Evolutionary conservation across 2,888 invertebrate genomes (phyloP).

Genomic region (Oligia latruncula): DNA sequence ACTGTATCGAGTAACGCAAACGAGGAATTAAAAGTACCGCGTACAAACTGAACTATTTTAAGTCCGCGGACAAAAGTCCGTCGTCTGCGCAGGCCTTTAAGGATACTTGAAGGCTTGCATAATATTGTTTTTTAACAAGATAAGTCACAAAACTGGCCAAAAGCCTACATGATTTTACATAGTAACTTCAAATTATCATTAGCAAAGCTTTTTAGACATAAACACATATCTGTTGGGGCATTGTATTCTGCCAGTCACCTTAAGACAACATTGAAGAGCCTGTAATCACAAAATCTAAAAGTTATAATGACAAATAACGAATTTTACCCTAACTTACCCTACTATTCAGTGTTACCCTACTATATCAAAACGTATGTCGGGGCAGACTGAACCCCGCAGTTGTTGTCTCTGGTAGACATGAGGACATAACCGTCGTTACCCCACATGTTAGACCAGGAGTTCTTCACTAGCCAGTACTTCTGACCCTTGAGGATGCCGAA

Average conservation of each 20-base stretch:
- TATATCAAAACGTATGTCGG: conserved; percentile 96
- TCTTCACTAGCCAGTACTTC: conserved; percentile 98
- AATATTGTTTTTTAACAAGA: background rate
- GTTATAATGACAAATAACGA: conserved; percentile 45
- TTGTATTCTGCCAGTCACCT: background rate
- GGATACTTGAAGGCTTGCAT: background rate
- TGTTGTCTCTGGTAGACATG: conserved; percentile 97
- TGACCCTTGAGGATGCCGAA: conserved; percentile 96
- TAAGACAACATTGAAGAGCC: background rate
- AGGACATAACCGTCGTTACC: conserved; percentile 98
- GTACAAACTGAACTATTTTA: too few relatives aligned
- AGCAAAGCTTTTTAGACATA: background rate
- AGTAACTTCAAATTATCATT: background rate
- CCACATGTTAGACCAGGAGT: conserved; percentile 99
- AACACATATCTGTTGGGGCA: background rate
- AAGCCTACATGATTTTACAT: background rate
- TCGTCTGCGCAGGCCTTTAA: too few relatives aligned
- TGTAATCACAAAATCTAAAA: background rate
- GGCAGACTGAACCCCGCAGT: conserved; percentile 96
- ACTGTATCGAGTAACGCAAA: too few relatives aligned
- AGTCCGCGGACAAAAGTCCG: too few relatives aligned
- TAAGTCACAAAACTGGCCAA: background rate
- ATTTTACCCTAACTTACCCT: conserved; percentile 43
- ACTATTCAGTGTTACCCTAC: conserved; percentile 13
- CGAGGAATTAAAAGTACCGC: too few relatives aligned